These are phyloP conservation scores for Sitophilus oryzae DNA, from an alignment of 1,140 invertebrate species.

Conservation along the genomic window DNA sequence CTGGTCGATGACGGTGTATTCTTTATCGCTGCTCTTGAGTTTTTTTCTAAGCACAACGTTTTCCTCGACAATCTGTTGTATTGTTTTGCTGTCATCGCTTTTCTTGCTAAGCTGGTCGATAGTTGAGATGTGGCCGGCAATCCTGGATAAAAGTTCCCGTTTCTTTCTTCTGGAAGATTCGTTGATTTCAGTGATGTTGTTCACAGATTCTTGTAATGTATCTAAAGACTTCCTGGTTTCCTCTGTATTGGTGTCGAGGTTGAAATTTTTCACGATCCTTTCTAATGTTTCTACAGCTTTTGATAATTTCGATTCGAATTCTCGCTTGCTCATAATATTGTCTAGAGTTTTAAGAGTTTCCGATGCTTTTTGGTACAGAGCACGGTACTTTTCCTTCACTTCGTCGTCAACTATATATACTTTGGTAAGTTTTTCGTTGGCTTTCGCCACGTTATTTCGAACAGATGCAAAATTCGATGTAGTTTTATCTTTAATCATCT, in stretches of 20 bases:
- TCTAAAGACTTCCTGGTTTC: slow-evolving; percentile 4
- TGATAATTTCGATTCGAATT: slow-evolving; percentile 18
- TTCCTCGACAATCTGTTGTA: slow-evolving; percentile 18
- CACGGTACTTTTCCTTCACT: slow-evolving; percentile 10
- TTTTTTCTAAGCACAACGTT: slow-evolving; percentile 20
- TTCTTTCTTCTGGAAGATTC: slow-evolving; percentile 11
- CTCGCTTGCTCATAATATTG: slow-evolving; percentile 12
- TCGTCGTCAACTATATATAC: slow-evolving; percentile 22
- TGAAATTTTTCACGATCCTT: slow-evolving; percentile 12
- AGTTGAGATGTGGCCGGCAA: background rate
- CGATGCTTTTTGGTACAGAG: slow-evolving; percentile 13
- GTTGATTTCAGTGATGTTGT: slow-evolving; percentile 13
- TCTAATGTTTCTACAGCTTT: slow-evolving; percentile 9
- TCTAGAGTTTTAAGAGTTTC: slow-evolving; percentile 16
- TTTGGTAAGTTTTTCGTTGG: slow-evolving; percentile 12
- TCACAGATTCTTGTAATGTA: slow-evolving; percentile 5
- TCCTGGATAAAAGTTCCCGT: slow-evolving; percentile 5
- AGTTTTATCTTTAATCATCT: slow-evolving; percentile 9
- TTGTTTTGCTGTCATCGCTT: slow-evolving; percentile 6
- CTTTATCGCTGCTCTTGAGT: slow-evolving; percentile 18
- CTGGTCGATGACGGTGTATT: slow-evolving; percentile 20
- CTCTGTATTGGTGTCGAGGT: slow-evolving; percentile 9
- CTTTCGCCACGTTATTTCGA: slow-evolving; percentile 15
- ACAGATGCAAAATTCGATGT: slow-evolving; percentile 1
- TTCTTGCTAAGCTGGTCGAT: background rate